Conservation (phyloP, 2,797 vertebrate species). For the Helostoma temminkii region DNA sequence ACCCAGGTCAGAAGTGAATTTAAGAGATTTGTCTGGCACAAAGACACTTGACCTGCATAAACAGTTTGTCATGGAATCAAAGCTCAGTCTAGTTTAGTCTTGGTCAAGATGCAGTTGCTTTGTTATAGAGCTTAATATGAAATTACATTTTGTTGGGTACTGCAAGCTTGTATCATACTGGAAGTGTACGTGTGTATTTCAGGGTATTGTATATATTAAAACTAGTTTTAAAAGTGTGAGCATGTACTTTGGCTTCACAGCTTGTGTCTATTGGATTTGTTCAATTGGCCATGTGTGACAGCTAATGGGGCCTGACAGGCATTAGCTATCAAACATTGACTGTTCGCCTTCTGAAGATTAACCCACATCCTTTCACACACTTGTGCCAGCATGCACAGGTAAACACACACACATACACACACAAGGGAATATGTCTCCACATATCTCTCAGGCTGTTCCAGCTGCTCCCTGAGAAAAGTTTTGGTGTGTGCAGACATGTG, state of each 20-base stretch:
- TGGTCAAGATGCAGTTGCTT: background rate
- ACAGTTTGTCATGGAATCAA: slow-evolving; percentile 13
- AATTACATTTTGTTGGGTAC: background rate
- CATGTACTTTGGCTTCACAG: slow-evolving; percentile 25
- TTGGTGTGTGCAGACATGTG: slow-evolving; percentile 37
- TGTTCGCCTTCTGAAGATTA: slow-evolving; percentile 71
- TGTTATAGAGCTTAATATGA: background rate
- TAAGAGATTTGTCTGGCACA: slow-evolving; percentile 62
- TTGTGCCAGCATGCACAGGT: slow-evolving; percentile 48
- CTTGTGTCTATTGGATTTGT: slow-evolving; percentile 58
- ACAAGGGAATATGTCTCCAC: slow-evolving; percentile 10
- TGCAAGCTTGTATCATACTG: background rate
- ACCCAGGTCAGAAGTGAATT: slow-evolving; percentile 53
- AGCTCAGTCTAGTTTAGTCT: slow-evolving; percentile 1
- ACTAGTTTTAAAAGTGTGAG: slow-evolving; percentile 1
- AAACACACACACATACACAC: slow-evolving; percentile 9
- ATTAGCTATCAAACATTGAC: slow-evolving; percentile 76
- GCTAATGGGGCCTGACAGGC: slow-evolving; percentile 73
- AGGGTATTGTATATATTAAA: background rate
- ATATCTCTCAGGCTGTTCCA: slow-evolving; percentile 31
- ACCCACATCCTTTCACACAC: slow-evolving; percentile 64
- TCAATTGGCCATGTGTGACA: slow-evolving; percentile 54
- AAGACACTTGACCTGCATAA: slow-evolving; percentile 46
- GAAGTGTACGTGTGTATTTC: background rate
- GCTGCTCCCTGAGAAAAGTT: slow-evolving; percentile 49